phyloP scores from a whole-genome alignment of 2,888 invertebrate genomes.

The Nemotelus nigrinus region DNA sequence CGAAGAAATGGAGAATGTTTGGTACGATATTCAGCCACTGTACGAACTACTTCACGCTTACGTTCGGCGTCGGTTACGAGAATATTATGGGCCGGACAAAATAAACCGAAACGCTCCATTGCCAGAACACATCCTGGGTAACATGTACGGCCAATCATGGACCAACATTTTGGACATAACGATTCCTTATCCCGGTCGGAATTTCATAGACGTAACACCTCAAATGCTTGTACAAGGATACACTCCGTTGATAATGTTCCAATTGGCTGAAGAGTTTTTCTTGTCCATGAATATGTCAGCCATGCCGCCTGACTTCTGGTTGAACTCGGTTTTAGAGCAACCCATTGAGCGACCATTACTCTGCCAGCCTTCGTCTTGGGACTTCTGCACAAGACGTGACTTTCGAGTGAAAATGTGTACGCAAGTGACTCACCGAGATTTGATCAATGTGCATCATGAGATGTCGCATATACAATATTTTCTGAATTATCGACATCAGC shows the following conservation, averaged over 20 bases:
- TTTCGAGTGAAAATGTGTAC: constrained; percentile 90
- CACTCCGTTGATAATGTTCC: constrained; percentile 83
- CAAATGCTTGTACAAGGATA: constrained; percentile 88
- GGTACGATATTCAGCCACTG: constrained; percentile 85
- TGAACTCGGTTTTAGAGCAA: constrained; percentile 83
- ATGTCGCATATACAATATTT: constrained; percentile 93
- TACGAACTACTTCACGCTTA: constrained; percentile 91
- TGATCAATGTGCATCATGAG: constrained; percentile 90
- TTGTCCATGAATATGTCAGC: constrained; percentile 87
- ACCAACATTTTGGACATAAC: constrained; percentile 81
- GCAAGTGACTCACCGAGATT: constrained; percentile 83
- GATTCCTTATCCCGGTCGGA: constrained; percentile 86
- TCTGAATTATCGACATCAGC: constrained; percentile 82
- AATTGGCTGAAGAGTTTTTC: constrained; percentile 91
- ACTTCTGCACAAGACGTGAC: constrained; percentile 89
- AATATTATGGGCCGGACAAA: constrained; percentile 85
- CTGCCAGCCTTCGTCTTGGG: constrained; percentile 94
- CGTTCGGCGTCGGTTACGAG: constrained; percentile 82
- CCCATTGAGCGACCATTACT: constrained; percentile 79
- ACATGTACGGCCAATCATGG: constrained; percentile 93
- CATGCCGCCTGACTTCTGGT: constrained; percentile 90
- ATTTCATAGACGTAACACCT: constrained; percentile 82
- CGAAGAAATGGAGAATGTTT: constrained; percentile 81
- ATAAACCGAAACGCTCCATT: constrained; percentile 83
- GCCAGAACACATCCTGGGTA: constrained; percentile 86